Percentiles rank a stretch among this genome's conserved stretches.
These are phyloP conservation scores for Polymixis lichenea DNA, from an alignment of 2,888 invertebrate genomes.

Conservation along the genomic window DNA sequence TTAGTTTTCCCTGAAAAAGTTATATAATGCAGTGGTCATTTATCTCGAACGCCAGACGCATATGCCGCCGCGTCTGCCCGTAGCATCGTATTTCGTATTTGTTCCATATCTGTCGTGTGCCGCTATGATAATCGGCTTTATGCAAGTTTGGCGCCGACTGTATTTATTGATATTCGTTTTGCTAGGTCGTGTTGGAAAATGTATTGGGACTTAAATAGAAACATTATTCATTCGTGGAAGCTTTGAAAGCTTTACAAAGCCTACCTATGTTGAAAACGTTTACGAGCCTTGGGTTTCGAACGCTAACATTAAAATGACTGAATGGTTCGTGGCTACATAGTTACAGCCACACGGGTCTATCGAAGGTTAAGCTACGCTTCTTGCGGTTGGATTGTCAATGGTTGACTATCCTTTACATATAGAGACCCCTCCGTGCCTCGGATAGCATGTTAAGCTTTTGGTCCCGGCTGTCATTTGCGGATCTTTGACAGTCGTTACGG, in stretches of 20 bases:
- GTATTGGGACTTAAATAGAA: not conserved
- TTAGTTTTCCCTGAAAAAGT: conserved; percentile 77
- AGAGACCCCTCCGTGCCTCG: not conserved
- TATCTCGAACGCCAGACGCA: conserved; percentile 79
- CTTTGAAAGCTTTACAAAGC: not conserved
- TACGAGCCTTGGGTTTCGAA: not conserved
- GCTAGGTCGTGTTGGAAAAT: not conserved
- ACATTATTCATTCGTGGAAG: not conserved
- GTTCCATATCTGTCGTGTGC: conserved; percentile 55
- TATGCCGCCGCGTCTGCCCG: conserved; percentile 66
- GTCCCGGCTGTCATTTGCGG: too few species aligned
- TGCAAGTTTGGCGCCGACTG: conserved; percentile 29
- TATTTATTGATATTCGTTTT: conserved; percentile 33
- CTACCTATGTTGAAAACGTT: not conserved
- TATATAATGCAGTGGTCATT: conserved; percentile 81
- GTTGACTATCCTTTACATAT: not conserved
- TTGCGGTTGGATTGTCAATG: not conserved
- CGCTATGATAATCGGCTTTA: conserved; percentile 61
- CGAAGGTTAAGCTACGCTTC: not conserved
- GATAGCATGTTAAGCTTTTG: not conserved
- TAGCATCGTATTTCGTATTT: conserved; percentile 62
- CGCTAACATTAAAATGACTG: too few species aligned
- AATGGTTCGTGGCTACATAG: not conserved
- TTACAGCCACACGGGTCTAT: not conserved
- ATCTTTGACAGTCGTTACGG: too few species aligned